Evolutionary conservation across 1,140 invertebrate species (phyloP).

Genomic region (Megalopta genalis): DNA sequence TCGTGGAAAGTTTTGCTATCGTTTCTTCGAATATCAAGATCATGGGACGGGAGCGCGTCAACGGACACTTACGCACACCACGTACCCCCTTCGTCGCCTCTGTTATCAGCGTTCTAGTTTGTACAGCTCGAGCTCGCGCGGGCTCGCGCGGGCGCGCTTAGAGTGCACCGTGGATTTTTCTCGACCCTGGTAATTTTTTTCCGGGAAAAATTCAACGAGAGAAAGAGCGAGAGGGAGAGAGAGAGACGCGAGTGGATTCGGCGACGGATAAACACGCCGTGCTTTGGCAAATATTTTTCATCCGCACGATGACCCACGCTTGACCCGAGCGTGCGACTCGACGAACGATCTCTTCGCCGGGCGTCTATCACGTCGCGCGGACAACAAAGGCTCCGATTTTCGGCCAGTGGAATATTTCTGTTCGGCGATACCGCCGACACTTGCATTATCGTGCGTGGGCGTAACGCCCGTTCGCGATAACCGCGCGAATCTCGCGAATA

Average conservation of each 20-base stretch:
- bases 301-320: constrained; percentile 31
- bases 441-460: constrained; percentile 67
- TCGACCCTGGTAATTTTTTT: not conserved
- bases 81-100: too few relatives aligned
- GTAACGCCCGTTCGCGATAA: constrained; percentile 60
- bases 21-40: constrained; percentile 15
- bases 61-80: too few relatives aligned
- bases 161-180: not conserved
- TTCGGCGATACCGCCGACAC: constrained; percentile 16
- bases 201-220: not conserved
- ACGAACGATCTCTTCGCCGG: constrained; percentile 9
- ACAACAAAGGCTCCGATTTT: constrained; percentile 45
- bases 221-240: not conserved
- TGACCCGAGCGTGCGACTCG: constrained; percentile 23
- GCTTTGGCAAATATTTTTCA: constrained; percentile 54
- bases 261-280: not conserved
- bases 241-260: too few relatives aligned
- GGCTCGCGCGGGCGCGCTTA: not conserved
- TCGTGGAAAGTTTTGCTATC: not conserved
- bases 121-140: not conserved
- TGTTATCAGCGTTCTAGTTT: not conserved
- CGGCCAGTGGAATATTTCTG: constrained; percentile 40
- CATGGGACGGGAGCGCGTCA: not conserved
- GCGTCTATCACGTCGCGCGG: not conserved
- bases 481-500: constrained; percentile 1